These are phyloP conservation scores for Neomorphus geoffroyi DNA, from an alignment of 2,797 vertebrate genomes.

Conservation along the genomic window DNA sequence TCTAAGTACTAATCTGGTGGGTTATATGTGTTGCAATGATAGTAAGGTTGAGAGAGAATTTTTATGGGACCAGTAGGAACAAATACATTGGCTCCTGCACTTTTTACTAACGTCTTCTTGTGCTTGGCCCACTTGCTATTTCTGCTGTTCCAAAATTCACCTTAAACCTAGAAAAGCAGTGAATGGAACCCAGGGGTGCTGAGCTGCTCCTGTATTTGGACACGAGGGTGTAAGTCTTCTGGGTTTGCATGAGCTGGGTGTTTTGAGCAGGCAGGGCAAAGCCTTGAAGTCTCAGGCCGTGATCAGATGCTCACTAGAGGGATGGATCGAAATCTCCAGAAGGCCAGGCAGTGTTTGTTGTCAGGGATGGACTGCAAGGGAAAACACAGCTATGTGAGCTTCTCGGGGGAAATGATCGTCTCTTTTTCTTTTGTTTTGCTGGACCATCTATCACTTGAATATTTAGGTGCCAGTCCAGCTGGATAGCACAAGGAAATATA, in stretches of 20 bases:
- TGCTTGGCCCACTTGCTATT: neutral
- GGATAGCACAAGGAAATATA: neutral
- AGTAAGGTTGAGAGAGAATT: conserved; percentile 23
- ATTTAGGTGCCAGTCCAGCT: neutral
- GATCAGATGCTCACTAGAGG: neutral
- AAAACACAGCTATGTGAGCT: neutral
- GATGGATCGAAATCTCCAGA: neutral
- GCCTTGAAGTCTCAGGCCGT: neutral
- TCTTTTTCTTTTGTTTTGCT: neutral
- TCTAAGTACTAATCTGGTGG: conserved; percentile 53
- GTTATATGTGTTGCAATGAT: conserved; percentile 13
- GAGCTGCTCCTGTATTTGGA: neutral
- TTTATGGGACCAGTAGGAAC: conserved; percentile 7
- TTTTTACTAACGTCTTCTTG: neutral
- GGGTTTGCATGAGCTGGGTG: neutral
- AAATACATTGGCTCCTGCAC: neutral
- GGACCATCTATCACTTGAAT: neutral
- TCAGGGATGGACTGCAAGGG: neutral
- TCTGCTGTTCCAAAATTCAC: conserved; percentile 5
- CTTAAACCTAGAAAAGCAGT: neutral
- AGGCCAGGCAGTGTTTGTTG: neutral
- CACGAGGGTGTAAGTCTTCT: neutral
- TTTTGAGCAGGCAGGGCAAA: neutral
- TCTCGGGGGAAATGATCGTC: neutral
- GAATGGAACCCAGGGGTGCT: neutral